A percentile compares a stretch with the other conserved stretches of the same genome.
phyloP scores from a whole-genome alignment of 1,140 invertebrate genomes.

The Scaptomyza graminum region DNA sequence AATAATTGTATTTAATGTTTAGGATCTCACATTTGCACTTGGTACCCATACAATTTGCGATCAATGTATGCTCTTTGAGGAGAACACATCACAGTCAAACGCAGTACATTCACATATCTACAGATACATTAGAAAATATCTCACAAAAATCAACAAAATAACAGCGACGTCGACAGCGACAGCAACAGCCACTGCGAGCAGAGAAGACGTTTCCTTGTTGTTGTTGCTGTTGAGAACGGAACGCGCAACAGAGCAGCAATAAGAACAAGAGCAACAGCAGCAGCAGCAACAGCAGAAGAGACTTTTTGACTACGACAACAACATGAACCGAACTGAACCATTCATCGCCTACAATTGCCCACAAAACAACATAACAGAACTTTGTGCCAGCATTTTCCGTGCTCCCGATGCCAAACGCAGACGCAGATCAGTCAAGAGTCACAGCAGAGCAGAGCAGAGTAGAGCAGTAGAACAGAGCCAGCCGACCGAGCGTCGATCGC shows the following conservation, averaged over 20 bases:
- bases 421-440: slow-evolving; percentile 59
- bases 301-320: slow-evolving; percentile 70
- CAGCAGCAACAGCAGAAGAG: slow-evolving; percentile 51
- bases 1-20: background rate
- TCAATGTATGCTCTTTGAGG: slow-evolving; percentile 36
- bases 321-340: slow-evolving; percentile 40
- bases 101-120: slow-evolving; percentile 59
- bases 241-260: slow-evolving; percentile 63
- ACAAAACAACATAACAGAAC: slow-evolving; percentile 35
- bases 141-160: slow-evolving; percentile 79
- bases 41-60: slow-evolving; percentile 43
- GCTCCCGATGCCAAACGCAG: slow-evolving; percentile 48
- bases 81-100: slow-evolving; percentile 16
- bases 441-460: background rate
- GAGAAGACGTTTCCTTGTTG: slow-evolving; percentile 21
- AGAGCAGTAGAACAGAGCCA: background rate
- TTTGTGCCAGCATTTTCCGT: slow-evolving; percentile 41
- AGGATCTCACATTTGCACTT: background rate
- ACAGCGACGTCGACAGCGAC: slow-evolving; percentile 33
- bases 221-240: slow-evolving; percentile 45
- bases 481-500: slow-evolving; percentile 31
- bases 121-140: slow-evolving; percentile 81
- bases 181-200: slow-evolving; percentile 28
- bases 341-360: slow-evolving; percentile 13
- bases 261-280: background rate